Percentiles rank a stretch among this genome's conserved stretches.
These are phyloP conservation scores for Cloeon dipterum DNA, from an alignment of 2,888 invertebrate genomes.

Conservation along the genomic window DNA sequence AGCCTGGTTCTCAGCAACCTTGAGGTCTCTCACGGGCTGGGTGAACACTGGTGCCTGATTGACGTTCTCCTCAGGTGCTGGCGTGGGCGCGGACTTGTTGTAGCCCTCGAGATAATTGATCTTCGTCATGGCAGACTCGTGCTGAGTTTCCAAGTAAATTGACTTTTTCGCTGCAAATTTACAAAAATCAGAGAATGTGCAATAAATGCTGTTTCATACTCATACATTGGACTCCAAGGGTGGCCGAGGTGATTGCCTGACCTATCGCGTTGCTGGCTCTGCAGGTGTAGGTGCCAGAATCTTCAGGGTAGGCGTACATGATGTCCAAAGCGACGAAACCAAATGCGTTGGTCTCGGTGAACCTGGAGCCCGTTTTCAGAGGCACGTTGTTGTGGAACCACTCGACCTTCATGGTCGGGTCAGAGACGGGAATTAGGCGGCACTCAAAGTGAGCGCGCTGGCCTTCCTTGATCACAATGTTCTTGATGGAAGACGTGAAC, in stretches of 20 bases:
- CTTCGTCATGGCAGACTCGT: slow-evolving; percentile 61
- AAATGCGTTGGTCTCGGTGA: slow-evolving; percentile 89
- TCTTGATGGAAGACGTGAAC: slow-evolving; percentile 79
- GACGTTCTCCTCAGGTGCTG: slow-evolving; percentile 50
- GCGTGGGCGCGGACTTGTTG: slow-evolving; percentile 46
- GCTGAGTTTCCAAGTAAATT: slow-evolving; percentile 69
- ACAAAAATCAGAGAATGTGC: not conserved
- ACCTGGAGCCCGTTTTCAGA: slow-evolving; percentile 64
- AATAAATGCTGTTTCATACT: not conserved
- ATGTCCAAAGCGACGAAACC: slow-evolving; percentile 95
- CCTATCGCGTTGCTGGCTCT: slow-evolving; percentile 79
- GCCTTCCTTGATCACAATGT: slow-evolving; percentile 80
- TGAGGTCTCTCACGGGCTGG: slow-evolving; percentile 65
- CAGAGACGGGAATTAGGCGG: slow-evolving; percentile 80
- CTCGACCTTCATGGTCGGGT: slow-evolving; percentile 79
- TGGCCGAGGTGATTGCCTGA: slow-evolving; percentile 79
- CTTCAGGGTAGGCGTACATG: slow-evolving; percentile 84
- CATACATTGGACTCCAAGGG: slow-evolving; percentile 53
- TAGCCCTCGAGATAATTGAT: slow-evolving; percentile 63
- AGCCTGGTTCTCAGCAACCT: slow-evolving; percentile 73
- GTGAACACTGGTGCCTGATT: slow-evolving; percentile 85
- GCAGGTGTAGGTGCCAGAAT: slow-evolving; percentile 88
- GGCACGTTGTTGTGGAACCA: slow-evolving; percentile 87
- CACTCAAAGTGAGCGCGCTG: slow-evolving; percentile 90
- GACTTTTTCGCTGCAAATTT: slow-evolving; percentile 37